Conservation (phyloP, 2,113 vertebrate species). For the Puffinus mauretanicus region DNA sequence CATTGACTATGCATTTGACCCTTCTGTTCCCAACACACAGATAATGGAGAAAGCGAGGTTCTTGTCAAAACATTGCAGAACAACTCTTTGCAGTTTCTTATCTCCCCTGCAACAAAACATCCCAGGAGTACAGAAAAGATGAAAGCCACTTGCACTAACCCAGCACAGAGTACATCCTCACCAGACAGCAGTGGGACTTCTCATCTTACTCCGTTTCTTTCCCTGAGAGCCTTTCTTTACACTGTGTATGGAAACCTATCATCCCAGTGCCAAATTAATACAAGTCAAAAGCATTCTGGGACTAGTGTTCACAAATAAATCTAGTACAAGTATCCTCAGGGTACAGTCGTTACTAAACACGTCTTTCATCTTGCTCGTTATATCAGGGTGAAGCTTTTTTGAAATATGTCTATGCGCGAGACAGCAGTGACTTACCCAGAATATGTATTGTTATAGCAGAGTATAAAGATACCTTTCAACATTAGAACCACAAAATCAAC, state of each 20-base stretch:
- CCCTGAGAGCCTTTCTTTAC: neutral
- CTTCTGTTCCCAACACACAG: neutral
- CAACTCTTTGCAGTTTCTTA: neutral
- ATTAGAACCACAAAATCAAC: neutral
- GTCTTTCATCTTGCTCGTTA: neutral
- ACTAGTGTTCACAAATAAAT: neutral
- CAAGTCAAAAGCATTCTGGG: neutral
- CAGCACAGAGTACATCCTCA: neutral
- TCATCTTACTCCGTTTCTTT: neutral
- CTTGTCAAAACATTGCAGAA: neutral
- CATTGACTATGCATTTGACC: neutral
- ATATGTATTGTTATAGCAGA: neutral
- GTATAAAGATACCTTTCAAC: neutral
- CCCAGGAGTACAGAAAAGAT: neutral
- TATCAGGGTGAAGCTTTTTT: neutral
- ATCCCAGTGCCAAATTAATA: neutral
- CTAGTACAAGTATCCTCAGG: neutral
- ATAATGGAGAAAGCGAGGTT: neutral
- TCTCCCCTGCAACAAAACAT: neutral
- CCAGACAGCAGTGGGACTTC: conserved; percentile 3
- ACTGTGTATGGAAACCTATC: neutral
- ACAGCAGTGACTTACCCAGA: neutral
- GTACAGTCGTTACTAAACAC: neutral
- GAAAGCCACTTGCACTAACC: neutral
- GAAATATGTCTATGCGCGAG: neutral